Conservation (phyloP, 1,140 invertebrate species). For the Drosophila trapezifrons region DNA sequence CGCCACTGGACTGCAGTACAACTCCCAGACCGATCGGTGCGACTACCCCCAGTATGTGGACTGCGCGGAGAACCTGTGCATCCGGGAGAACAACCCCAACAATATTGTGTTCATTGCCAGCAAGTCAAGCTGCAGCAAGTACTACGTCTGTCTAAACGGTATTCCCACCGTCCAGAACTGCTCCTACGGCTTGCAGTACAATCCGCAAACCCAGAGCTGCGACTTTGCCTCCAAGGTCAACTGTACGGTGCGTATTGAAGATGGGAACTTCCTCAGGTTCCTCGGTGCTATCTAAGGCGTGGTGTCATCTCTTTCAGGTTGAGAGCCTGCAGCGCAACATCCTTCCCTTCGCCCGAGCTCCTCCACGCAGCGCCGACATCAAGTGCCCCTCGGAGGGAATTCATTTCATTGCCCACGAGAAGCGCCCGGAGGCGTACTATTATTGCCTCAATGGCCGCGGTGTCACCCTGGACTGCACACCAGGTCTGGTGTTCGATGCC, state of each 20-base stretch:
- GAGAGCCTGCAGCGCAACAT: slow-evolving; percentile 70
- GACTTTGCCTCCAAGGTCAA: slow-evolving; percentile 66
- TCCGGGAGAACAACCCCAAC: slow-evolving; percentile 54
- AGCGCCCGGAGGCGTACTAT: slow-evolving; percentile 66
- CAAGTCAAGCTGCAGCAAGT: slow-evolving; percentile 68
- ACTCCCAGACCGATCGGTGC: slow-evolving; percentile 70
- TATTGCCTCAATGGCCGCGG: slow-evolving; percentile 70
- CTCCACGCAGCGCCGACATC: slow-evolving; percentile 68
- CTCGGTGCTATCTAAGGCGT: background rate
- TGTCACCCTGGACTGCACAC: slow-evolving; percentile 71
- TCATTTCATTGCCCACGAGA: slow-evolving; percentile 66
- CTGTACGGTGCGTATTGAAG: slow-evolving; percentile 61
- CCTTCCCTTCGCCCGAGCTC: slow-evolving; percentile 54
- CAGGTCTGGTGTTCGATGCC: slow-evolving; percentile 69
- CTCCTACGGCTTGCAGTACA: slow-evolving; percentile 65
- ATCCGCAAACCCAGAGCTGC: slow-evolving; percentile 48
- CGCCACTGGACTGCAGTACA: slow-evolving; percentile 70
- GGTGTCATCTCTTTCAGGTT: slow-evolving; percentile 39
- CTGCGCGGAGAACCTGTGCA: slow-evolving; percentile 74
- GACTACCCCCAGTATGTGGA: slow-evolving; percentile 77
- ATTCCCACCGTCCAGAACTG: slow-evolving; percentile 54
- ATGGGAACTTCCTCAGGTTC: background rate
- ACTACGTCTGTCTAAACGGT: slow-evolving; percentile 70
- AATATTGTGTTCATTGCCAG: slow-evolving; percentile 68
- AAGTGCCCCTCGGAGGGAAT: slow-evolving; percentile 60